These are phyloP conservation scores for Brachyhypopomus occidentalis DNA, from an alignment of 2,113 vertebrate species.

Conservation along the genomic window DNA sequence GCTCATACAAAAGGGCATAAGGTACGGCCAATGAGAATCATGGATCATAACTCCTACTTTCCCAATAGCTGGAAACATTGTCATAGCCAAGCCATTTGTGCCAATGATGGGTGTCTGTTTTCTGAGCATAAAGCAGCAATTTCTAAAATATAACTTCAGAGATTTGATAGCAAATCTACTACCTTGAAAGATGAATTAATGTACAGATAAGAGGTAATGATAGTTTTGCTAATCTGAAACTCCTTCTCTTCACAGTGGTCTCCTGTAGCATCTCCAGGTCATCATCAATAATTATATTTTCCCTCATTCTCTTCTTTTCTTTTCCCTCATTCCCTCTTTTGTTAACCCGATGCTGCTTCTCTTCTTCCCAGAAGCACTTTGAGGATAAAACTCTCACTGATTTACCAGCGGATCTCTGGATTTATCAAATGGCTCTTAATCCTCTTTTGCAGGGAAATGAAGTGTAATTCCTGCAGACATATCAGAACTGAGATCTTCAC, in stretches of 20 bases:
- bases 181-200: neutral
- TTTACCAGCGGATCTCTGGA: slow-evolving; percentile 65
- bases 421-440: slow-evolving; percentile 60
- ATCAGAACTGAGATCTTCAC: neutral
- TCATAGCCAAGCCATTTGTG: neutral
- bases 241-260: neutral
- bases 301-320: slow-evolving; percentile 51
- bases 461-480: slow-evolving; percentile 30
- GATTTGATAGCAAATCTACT: neutral
- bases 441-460: slow-evolving; percentile 57
- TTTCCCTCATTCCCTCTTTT: slow-evolving; percentile 65
- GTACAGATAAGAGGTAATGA: neutral
- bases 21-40: slow-evolving; percentile 66
- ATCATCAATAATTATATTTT: slow-evolving; percentile 13
- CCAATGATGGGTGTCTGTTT: neutral
- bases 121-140: neutral
- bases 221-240: neutral
- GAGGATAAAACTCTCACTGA: slow-evolving; percentile 56
- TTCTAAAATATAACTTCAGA: neutral
- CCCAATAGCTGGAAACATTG: neutral
- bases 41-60: neutral
- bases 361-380: slow-evolving; percentile 62
- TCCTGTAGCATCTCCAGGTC: slow-evolving; percentile 7
- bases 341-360: slow-evolving; percentile 54
- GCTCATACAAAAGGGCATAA: slow-evolving; percentile 78